Conservation (phyloP, 2,797 vertebrate genomes). For the Crossoptilon crossoptilon region DNA sequence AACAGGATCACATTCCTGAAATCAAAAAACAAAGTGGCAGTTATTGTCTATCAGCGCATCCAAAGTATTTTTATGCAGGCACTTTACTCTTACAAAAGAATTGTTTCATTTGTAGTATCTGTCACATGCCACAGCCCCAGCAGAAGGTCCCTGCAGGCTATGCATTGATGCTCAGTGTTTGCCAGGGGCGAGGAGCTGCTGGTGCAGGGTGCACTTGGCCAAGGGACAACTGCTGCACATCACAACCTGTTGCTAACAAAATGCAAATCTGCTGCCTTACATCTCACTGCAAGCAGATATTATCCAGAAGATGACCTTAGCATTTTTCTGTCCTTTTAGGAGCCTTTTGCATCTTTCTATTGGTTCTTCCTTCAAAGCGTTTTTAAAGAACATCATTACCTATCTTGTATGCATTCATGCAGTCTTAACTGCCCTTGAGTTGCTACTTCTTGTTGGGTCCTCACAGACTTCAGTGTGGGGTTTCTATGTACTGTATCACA, state of each 20-base stretch:
- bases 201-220: not conserved
- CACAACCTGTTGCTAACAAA: not conserved
- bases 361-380: not conserved
- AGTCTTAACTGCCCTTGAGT: not conserved
- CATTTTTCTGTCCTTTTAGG: not conserved
- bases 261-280: not conserved
- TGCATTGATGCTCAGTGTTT: fast-evolving
- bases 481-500: not conserved
- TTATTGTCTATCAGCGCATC: not conserved
- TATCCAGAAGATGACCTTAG: not conserved
- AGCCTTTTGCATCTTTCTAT: not conserved
- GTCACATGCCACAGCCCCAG: not conserved
- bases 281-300: not conserved
- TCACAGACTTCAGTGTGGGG: not conserved
- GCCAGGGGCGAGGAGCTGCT: fast-evolving
- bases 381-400: not conserved
- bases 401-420: not conserved
- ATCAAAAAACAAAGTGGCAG: not conserved
- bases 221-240: not conserved
- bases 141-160: not conserved
- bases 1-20: not conserved
- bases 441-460: not conserved
- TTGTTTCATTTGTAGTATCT: not conserved
- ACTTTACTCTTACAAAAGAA: not conserved
- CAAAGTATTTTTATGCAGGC: not conserved